Base-by-base conservation (phyloP, 35 echinoderm and acorn worm genomes). In the Patiria miniata region DNA sequence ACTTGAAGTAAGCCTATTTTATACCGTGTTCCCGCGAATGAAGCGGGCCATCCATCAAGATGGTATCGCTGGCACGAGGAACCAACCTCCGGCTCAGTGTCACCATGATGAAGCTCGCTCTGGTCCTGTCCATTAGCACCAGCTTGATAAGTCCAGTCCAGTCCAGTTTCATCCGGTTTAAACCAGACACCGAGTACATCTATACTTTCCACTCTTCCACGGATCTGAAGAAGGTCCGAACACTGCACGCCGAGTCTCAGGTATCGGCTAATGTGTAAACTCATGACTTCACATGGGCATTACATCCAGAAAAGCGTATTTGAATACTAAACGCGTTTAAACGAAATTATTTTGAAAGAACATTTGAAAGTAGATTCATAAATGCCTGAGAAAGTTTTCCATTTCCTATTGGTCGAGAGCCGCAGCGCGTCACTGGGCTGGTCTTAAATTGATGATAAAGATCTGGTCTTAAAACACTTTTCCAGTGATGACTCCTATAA, bases 161-260 rank as follows among this genome's bases (percentile, higher is more conserved):
- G 14, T 2, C 61, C 61, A 69, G 61, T 69, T 69, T 69, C 61
- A 69, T 69, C 61, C 28, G 26, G 61, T 69, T 69, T 34, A 69
- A 69, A 23, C 23, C 61, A 23, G 61, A 69, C 61, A 69, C 61
- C 19, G 61, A 69, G 34, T 69, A 69, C 61, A 36, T 69, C 61
- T 69, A 69, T 23, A 69, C 12, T 29, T 69, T 69, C 61, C 61
- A 69, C 0, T 69, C 61, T 32, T 69, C 61, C 23, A 69, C 61
- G 34, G 61, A 69, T 5, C 29, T 69, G 61, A 69, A 22, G 26
- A 69, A 29, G 0, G 61, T 69, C 34, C 23, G 34, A 69, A 69
- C 61, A 23, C 28, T 69, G 7, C 28, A 32, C 0, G 28, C 28
- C 0, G 23, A 69, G 28, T 69, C 61, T 1, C 19, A 69, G 61